These are phyloP conservation scores for Tapirus terrestris DNA, from an alignment of 2,113 vertebrate genomes.

Conservation along the genomic window DNA sequence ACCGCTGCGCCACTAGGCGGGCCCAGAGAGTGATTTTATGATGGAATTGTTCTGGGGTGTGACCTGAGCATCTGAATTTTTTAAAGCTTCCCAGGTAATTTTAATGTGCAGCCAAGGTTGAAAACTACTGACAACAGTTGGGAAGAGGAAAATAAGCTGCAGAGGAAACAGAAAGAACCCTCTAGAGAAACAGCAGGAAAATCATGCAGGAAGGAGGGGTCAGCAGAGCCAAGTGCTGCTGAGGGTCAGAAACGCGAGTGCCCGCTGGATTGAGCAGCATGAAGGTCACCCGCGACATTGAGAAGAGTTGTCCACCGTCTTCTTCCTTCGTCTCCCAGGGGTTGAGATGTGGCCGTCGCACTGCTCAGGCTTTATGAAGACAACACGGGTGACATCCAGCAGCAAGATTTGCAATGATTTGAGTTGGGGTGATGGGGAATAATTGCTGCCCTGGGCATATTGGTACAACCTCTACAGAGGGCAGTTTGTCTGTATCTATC, in stretches of 20 bases:
- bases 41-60: background rate
- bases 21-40: background rate
- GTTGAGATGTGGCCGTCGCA: background rate
- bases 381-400: background rate
- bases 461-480: background rate
- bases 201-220: background rate
- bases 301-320: background rate
- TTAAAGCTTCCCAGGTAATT: background rate
- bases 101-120: background rate
- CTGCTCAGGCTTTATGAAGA: background rate
- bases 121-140: background rate
- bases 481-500: background rate
- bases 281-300: background rate
- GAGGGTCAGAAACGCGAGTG: background rate
- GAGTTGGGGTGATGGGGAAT: background rate
- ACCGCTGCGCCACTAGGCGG: too few relatives aligned
- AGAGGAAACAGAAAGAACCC: background rate
- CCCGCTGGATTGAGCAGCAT: background rate
- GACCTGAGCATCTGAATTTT: background rate
- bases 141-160: background rate
- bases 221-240: background rate
- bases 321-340: background rate
- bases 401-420: background rate
- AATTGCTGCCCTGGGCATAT: background rate
- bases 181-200: background rate